A percentile compares a stretch with the other conserved stretches of the same genome.
Conservation (phyloP, 2,888 invertebrate species). For the Pasiphila rectangulata region DNA sequence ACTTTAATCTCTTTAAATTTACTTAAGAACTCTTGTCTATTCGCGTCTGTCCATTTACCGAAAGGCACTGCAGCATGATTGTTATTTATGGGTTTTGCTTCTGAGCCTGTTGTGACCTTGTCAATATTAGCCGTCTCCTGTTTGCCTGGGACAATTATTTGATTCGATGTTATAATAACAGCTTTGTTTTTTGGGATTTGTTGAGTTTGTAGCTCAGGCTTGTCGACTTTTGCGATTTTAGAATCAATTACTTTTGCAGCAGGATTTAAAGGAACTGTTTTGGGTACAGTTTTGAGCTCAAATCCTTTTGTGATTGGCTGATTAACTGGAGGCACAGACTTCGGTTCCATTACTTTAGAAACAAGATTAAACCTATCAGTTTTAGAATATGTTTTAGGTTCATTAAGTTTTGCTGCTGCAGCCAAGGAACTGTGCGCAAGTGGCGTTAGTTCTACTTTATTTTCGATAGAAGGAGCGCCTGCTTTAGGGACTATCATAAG, state of each 20-base stretch:
- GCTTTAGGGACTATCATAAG: constrained; percentile 1
- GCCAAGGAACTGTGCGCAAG: not conserved
- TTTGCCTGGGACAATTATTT: constrained; percentile 13
- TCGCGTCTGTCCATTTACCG: constrained; percentile 73
- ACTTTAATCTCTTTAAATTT: constrained; percentile 67
- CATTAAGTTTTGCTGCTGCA: constrained; percentile 1
- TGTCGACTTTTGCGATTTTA: constrained; percentile 2
- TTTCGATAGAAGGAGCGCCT: not conserved
- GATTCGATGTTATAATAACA: constrained; percentile 11
- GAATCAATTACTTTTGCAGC: constrained; percentile 4
- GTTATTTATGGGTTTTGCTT: constrained; percentile 50
- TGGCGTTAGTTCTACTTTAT: constrained; percentile 6
- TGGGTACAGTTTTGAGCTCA: constrained; percentile 14
- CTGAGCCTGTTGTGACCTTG: constrained; percentile 19
- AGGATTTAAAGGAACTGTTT: constrained; percentile 15
- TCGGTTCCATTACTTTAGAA: not conserved
- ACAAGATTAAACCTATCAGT: not conserved
- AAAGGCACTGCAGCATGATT: constrained; percentile 68
- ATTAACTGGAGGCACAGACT: not conserved
- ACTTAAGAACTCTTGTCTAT: constrained; percentile 69
- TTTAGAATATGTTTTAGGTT: constrained; percentile 6
- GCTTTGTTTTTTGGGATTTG: constrained; percentile 14
- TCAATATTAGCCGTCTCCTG: constrained; percentile 14
- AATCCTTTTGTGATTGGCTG: constrained; percentile 4
- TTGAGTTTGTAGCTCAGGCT: not conserved